Conservation (phyloP, 1,140 invertebrate species). For the Tetranychus cinnabarinus region DNA sequence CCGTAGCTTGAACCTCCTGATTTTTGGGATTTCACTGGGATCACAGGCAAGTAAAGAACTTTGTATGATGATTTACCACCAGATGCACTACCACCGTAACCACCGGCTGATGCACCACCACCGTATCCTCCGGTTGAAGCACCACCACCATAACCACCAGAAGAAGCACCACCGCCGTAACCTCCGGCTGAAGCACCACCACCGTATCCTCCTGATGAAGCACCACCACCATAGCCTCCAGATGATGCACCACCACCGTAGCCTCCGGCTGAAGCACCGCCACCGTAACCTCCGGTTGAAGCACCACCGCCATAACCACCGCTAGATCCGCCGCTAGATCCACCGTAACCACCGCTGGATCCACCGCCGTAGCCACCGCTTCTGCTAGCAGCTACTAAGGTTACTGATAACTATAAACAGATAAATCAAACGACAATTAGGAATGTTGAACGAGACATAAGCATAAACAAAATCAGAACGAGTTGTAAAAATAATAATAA, state of each 20-base stretch:
- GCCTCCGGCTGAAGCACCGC: background rate
- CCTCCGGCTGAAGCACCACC: background rate
- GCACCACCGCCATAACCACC: background rate
- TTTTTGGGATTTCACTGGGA: background rate
- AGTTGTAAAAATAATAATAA: no score
- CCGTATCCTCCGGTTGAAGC: background rate
- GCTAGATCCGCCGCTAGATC: background rate
- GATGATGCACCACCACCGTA: background rate
- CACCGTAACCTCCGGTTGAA: background rate
- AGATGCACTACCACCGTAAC: constrained; percentile 12
- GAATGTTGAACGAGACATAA: no score
- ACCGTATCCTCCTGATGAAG: background rate
- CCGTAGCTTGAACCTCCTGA: background rate
- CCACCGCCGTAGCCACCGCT: background rate
- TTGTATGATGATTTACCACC: constrained; percentile 9
- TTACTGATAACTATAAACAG: background rate
- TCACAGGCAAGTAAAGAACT: constrained; percentile 8
- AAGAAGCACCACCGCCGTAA: background rate
- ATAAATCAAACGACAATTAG: background rate
- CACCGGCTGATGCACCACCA: background rate
- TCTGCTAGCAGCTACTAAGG: background rate
- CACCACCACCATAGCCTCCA: constrained; percentile 1
- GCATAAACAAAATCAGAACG: no score
- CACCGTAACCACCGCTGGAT: background rate
- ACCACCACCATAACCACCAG: constrained; percentile 1